Evolutionary conservation across 1,140 invertebrate species (phyloP).

Genomic region (Drosophila nigromelanica): DNA sequence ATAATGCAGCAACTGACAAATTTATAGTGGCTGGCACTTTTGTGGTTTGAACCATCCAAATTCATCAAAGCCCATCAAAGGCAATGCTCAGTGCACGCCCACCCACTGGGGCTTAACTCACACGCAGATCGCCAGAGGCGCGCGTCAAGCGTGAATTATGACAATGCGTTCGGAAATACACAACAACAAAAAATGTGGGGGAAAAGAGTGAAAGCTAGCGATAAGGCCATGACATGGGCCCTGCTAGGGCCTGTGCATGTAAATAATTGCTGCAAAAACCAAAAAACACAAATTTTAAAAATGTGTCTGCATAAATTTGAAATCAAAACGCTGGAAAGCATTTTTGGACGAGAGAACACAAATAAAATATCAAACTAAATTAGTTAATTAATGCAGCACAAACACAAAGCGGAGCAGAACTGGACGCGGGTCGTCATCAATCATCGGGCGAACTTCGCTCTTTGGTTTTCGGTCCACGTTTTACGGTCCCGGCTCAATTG

Average conservation of each 20-base stretch:
- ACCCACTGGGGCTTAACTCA: slow-evolving; percentile 19
- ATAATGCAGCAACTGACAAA: slow-evolving; percentile 41
- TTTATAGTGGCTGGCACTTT: slow-evolving; percentile 36
- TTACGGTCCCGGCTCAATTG: slow-evolving; percentile 44
- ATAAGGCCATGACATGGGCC: slow-evolving; percentile 53
- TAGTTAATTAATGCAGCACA: slow-evolving; percentile 75
- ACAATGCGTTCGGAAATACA: slow-evolving; percentile 33
- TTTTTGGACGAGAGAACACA: slow-evolving; percentile 47
- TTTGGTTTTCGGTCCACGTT: slow-evolving; percentile 2
- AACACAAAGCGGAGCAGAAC: slow-evolving; percentile 35
- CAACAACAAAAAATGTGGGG: slow-evolving; percentile 7
- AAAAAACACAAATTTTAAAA: slow-evolving; percentile 26
- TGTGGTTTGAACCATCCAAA: slow-evolving; percentile 62
- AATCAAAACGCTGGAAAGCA: slow-evolving; percentile 22
- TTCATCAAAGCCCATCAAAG: slow-evolving; percentile 66
- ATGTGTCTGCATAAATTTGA: slow-evolving; percentile 61
- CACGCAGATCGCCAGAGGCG: slow-evolving; percentile 30
- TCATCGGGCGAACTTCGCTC: slow-evolving; percentile 50
- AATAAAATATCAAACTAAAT: slow-evolving; percentile 70
- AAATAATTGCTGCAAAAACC: slow-evolving; percentile 50
- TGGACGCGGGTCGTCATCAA: slow-evolving; percentile 67
- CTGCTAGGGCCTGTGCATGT: slow-evolving; percentile 46
- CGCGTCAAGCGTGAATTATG: slow-evolving; percentile 66
- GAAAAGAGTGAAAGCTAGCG: slow-evolving; percentile 65
- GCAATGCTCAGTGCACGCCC: slow-evolving; percentile 24